A percentile compares a stretch with the other conserved stretches of the same genome.
These are phyloP conservation scores for Catotricha subobsoleta DNA, from an alignment of 2,888 invertebrate species.

Conservation along the genomic window DNA sequence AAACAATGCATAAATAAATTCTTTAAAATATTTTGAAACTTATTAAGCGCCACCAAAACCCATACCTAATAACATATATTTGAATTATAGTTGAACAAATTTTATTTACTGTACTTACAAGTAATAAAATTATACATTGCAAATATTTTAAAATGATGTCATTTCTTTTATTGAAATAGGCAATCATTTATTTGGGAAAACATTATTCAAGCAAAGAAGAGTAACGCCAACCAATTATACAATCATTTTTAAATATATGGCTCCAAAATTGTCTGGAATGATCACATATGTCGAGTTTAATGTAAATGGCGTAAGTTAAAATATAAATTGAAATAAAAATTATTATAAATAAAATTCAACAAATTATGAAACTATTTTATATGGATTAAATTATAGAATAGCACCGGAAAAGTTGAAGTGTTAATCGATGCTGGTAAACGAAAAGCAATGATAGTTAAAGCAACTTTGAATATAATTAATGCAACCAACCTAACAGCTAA, in stretches of 20 bases:
- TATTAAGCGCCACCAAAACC: too few species aligned
- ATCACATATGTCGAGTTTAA: not conserved
- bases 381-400: not conserved
- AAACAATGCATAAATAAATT: too few species aligned
- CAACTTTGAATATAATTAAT: not conserved
- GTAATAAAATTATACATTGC: too few species aligned
- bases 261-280: not conserved
- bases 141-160: too few species aligned
- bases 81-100: too few species aligned
- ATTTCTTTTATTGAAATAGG: too few species aligned
- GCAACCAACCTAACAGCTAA: not conserved
- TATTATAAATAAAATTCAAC: not conserved
- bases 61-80: too few species aligned
- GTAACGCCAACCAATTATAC: not conserved
- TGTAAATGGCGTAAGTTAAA: conserved; percentile 3
- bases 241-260: not conserved
- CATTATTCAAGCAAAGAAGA: not conserved
- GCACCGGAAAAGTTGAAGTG: not conserved
- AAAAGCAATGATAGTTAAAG: not conserved
- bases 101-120: too few species aligned
- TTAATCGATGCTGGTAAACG: not conserved
- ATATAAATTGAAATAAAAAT: not conserved
- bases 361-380: not conserved
- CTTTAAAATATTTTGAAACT: too few species aligned
- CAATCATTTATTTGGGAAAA: too few species aligned